These are phyloP conservation scores for Catharus ustulatus DNA, from an alignment of 2,797 vertebrate genomes.

Conservation along the genomic window DNA sequence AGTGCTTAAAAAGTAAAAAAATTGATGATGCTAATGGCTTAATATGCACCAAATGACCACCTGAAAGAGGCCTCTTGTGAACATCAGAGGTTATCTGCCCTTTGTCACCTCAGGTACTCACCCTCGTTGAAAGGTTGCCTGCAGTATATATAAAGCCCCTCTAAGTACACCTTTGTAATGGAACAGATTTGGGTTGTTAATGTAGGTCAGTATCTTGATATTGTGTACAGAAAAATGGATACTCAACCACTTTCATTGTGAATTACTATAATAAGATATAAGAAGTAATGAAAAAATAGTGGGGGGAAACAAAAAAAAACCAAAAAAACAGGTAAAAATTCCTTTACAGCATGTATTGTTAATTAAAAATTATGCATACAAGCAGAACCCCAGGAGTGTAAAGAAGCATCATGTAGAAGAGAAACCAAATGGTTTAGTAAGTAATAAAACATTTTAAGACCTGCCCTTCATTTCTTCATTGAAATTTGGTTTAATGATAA, in stretches of 20 bases:
- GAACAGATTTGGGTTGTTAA: background rate
- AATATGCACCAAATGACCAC: background rate
- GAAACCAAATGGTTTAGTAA: background rate
- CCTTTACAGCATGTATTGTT: background rate
- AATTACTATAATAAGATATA: background rate
- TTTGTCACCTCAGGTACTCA: background rate
- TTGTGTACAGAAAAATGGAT: background rate
- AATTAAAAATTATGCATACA: background rate
- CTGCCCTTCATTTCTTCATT: background rate
- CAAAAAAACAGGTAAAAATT: background rate
- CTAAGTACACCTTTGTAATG: background rate
- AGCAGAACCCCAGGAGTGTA: background rate
- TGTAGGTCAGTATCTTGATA: background rate
- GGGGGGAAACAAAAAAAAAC: too few species aligned
- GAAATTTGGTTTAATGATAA: background rate
- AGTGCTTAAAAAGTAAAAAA: background rate
- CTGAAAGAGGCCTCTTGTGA: background rate
- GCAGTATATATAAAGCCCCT: background rate
- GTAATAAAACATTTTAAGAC: background rate
- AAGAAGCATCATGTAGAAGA: background rate
- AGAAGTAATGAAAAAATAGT: background rate
- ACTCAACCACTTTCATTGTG: background rate
- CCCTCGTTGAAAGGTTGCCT: background rate
- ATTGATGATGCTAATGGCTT: background rate
- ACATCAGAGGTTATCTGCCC: background rate